These are phyloP conservation scores for Palythoa caribaeorum DNA, from an alignment of 92 coral and sea anemone genomes.

Conservation along the genomic window DNA sequence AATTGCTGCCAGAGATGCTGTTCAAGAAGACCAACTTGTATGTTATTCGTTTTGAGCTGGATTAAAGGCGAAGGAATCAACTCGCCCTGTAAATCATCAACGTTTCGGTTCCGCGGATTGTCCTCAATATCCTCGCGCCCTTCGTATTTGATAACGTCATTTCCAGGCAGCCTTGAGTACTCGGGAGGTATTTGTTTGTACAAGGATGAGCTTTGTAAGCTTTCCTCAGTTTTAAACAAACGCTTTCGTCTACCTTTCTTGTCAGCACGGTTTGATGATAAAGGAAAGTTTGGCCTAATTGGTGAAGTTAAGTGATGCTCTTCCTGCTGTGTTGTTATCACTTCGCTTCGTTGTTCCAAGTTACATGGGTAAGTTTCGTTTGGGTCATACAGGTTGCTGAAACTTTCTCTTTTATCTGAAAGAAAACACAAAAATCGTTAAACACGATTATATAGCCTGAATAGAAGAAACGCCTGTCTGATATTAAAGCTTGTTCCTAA, in stretches of 20 bases:
- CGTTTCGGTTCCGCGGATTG: not conserved
- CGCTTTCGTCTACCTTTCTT: not conserved
- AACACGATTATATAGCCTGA: not conserved
- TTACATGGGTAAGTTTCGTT: not conserved
- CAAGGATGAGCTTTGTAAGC: not conserved
- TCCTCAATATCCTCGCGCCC: not conserved
- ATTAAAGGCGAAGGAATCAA: not conserved
- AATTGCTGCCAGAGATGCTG: constrained; percentile 92
- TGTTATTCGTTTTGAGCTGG: constrained; percentile 42
- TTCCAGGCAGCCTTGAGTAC: not conserved
- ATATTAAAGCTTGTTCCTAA: not conserved
- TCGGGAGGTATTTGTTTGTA: not conserved
- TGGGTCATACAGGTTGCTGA: not conserved
- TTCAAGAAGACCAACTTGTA: constrained; percentile 85
- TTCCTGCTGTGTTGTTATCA: not conserved
- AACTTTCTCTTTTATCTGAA: not conserved
- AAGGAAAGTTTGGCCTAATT: not conserved
- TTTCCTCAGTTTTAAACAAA: not conserved
- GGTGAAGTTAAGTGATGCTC: not conserved
- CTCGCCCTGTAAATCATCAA: constrained; percentile 13
- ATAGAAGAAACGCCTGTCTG: not conserved
- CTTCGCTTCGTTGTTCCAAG: not conserved
- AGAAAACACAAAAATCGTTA: not conserved
- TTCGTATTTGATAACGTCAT: not conserved
- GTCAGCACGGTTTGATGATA: not conserved